Evolutionary conservation across 2,888 invertebrate genomes (phyloP), one percentile per base, ranked within the genome.

Genomic region (Antitype chi): DNA sequence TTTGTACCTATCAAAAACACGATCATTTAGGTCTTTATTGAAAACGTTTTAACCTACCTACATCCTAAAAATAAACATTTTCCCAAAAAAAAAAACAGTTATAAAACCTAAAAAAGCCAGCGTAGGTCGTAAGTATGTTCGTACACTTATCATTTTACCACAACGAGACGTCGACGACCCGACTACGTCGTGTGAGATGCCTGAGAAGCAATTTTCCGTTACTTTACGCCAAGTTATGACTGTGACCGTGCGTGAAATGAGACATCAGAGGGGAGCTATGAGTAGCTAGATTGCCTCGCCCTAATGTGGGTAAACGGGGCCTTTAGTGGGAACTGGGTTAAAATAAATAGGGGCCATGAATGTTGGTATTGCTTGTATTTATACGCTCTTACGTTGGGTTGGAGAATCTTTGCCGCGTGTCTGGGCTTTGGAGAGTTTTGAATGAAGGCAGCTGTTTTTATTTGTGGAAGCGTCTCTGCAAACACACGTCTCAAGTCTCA

Each of bases 181-280:
- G 70, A 72, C 79, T 76, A 70, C 43, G 69, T 60, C 76, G 82
- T 80, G 82, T 87, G 87, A 82, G 78, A 87, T 82, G 86, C 80
- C 82, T 86, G 86, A 82, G 85, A 89, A 87, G 87, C 84, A 82
- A 88, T 89, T 89, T 88, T 88, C 89, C 87, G 89, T 90, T 88
- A 90, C 81, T 89, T 88, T 88, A 88, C 87, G 85, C 84, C 78
- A 76, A 85, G 88, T 88, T 90, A 90, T 85, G 82, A 82, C 85
- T 83, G 82, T 84, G 89, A 87, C 85, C 87, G 86, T 69, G 82
- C 87, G 84, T 89, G 84, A 89, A 89, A 90, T 87, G 89, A 88
- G 84, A 86, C 88, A 84, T 89, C 84, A 75, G 76, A 73, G 73
- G 76, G 78, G 83, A 75, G 80, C 71, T 81, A 79, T 87, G 78